These are phyloP conservation scores for Meghimatium bilineatum DNA, from an alignment of 2,888 invertebrate species.

Conservation along the genomic window DNA sequence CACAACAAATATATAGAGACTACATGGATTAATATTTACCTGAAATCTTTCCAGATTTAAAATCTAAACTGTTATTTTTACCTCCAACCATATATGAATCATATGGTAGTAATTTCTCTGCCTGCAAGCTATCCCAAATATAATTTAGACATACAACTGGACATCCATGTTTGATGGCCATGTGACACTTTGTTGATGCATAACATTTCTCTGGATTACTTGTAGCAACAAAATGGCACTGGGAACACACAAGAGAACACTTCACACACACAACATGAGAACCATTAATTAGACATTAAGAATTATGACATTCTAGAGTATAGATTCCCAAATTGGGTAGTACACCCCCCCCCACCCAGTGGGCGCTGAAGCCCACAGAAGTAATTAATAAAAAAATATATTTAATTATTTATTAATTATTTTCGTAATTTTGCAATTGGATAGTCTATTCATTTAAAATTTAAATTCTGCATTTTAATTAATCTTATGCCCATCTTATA, in stretches of 20 bases:
- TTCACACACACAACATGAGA: not conserved
- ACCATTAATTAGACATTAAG: too few species aligned
- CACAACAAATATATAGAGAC: too few species aligned
- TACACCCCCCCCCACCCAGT: too few species aligned
- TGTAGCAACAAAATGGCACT: conserved; percentile 72
- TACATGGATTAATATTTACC: conserved; percentile 60
- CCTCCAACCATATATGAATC: conserved; percentile 67
- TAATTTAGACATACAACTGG: conserved; percentile 71
- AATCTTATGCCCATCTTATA: too few species aligned
- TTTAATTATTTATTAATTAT: too few species aligned
- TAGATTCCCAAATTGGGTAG: too few species aligned
- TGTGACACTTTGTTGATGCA: conserved; percentile 72
- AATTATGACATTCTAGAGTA: too few species aligned
- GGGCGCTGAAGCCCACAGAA: too few species aligned
- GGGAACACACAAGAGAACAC: conserved; percentile 11
- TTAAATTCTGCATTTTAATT: too few species aligned
- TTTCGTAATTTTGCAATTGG: too few species aligned
- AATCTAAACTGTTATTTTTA: conserved; percentile 65
- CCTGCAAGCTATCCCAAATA: conserved; percentile 64
- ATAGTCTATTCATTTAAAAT: too few species aligned
- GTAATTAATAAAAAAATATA: too few species aligned
- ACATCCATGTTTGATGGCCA: conserved; percentile 70
- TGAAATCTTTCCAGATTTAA: conserved; percentile 71
- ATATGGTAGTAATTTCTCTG: conserved; percentile 58
- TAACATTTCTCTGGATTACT: conserved; percentile 68